Base-by-base conservation (phyloP, 2,113 vertebrate genomes). In the Polypterus bichir region DNA sequence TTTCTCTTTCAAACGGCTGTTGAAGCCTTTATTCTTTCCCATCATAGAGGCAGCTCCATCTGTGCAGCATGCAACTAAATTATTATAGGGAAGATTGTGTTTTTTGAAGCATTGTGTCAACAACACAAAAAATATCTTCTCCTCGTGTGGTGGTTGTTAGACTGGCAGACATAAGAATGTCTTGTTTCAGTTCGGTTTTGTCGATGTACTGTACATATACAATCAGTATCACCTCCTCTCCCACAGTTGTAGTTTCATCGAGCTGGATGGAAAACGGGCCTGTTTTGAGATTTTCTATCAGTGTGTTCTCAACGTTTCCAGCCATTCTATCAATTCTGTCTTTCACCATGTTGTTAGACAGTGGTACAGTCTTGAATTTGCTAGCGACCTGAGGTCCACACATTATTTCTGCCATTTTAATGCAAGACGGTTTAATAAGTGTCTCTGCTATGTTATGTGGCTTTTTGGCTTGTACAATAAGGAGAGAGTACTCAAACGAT, bases 181-280 rank as follows among this genome's bases (percentile, higher is more conserved):
- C 27, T 27, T 27, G 64, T 11, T 65, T 59, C 49, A 65, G 10
- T 1, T 65, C 49, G 4, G 11, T 52, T 27, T 46, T 47, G 6
- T 60, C 57, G 48, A 65, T 11, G 48, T 65, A 60, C 44, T 65
- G 64, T 46, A 65, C 57, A n/a, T 65, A 65, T 5, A 60, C 57
- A 44, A 65, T 60, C 49, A 65, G 64, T 8, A 65, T 46, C 8
- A 57, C 10, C 47, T 64, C 44, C 6, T 49, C 63, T 59, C 56
- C 3, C 58, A 60, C 63, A 9, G 57, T 60, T 3, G 57, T 54
- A 3, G 56, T 64, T 51, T 61, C 60, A 44, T 59, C 63, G 9
- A 65, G 48, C 5, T 65, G 63, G 9, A 65, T 60, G 8, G 57
- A 6, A 52, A 65, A 65, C 3, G n/a, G 44, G 9, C n/a, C 57